These are phyloP conservation scores for Blomia tropicalis DNA, from an alignment of 2,888 invertebrate genomes.

Conservation along the genomic window DNA sequence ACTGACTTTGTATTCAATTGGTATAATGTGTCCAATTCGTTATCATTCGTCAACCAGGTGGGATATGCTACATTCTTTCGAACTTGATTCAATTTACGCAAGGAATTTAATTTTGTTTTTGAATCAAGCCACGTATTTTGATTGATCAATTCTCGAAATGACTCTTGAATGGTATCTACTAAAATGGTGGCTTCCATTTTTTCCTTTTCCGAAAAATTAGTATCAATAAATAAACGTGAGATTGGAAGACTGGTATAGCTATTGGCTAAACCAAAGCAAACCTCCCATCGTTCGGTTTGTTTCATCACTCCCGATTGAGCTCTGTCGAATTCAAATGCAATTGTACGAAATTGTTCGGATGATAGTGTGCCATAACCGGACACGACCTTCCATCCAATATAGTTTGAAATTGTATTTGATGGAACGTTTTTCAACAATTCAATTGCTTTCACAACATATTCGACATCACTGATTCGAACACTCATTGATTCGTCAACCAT, in stretches of 20 bases:
- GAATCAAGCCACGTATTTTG: constrained; percentile 44
- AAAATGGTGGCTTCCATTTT: constrained; percentile 31
- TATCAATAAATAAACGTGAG: constrained; percentile 37
- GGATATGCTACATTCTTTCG: constrained; percentile 37
- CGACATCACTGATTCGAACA: not conserved
- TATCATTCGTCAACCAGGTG: constrained; percentile 35
- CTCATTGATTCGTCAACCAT: not conserved
- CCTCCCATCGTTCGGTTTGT: constrained; percentile 33
- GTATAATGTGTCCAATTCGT: constrained; percentile 34
- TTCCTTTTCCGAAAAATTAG: constrained; percentile 36
- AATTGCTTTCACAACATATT: not conserved
- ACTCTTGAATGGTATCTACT: constrained; percentile 36
- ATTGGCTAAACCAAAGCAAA: constrained; percentile 36
- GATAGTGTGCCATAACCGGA: constrained; percentile 34
- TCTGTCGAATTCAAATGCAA: constrained; percentile 33
- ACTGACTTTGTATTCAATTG: constrained; percentile 30
- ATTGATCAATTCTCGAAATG: constrained; percentile 39
- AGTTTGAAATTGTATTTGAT: constrained; percentile 44
- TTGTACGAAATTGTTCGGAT: constrained; percentile 33
- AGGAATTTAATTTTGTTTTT: constrained; percentile 38
- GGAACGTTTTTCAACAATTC: not conserved
- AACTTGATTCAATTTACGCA: constrained; percentile 41
- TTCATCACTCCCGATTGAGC: constrained; percentile 28
- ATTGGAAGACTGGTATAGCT: constrained; percentile 37
- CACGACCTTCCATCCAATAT: constrained; percentile 55